Conservation (phyloP, 2,113 vertebrate genomes). For the Tretioscincus oriximinensis region DNA sequence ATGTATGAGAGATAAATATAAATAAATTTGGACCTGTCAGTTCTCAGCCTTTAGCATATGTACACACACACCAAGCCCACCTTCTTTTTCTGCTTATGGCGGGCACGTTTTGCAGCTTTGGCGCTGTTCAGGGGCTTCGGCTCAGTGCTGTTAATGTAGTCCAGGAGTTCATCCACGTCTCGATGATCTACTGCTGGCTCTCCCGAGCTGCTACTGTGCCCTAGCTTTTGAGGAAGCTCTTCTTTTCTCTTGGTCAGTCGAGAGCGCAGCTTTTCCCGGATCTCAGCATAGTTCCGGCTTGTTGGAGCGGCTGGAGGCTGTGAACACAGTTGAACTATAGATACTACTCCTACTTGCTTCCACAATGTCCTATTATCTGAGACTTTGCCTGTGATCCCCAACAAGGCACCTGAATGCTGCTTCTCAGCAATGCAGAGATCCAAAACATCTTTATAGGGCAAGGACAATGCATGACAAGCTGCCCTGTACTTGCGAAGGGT, state of each 20-base stretch:
- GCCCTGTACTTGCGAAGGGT: too few species aligned
- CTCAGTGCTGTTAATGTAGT: constrained; percentile 97
- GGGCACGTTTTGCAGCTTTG: constrained; percentile 95
- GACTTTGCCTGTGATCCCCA: background rate
- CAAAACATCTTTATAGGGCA: background rate
- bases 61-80: constrained; percentile 63
- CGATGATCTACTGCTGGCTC: constrained; percentile 89
- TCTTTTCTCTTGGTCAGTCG: constrained; percentile 95
- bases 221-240: constrained; percentile 89
- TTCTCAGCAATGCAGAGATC: background rate
- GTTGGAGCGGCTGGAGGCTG: constrained; percentile 96
- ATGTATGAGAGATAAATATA: too few species aligned
- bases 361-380: background rate
- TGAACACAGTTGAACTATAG: constrained; percentile 51
- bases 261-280: constrained; percentile 94
- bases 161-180: constrained; percentile 92
- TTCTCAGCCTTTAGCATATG: background rate
- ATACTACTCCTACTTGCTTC: background rate
- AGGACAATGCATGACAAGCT: background rate
- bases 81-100: constrained; percentile 99
- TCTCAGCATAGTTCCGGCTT: constrained; percentile 97
- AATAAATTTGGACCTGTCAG: background rate
- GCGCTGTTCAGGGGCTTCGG: constrained; percentile 94
- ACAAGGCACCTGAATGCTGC: background rate
- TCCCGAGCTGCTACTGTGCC: constrained; percentile 72